Base-by-base conservation (phyloP, 2,888 invertebrate genomes). In the Fragum sueziense region DNA sequence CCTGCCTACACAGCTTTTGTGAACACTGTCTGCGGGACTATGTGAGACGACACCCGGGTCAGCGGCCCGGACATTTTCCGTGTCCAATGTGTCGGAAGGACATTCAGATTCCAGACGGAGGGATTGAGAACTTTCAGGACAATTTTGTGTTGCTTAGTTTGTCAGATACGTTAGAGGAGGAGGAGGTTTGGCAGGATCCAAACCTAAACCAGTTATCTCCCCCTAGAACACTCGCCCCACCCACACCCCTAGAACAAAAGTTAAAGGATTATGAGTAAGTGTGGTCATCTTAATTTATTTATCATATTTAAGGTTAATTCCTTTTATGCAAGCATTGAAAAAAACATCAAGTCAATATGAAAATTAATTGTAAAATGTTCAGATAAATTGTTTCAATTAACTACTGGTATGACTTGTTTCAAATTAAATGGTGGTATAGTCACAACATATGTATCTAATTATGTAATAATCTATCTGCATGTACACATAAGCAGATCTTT, bases 31-130 rank as follows among this genome's bases (percentile, higher is more conserved):
- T 82, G 47, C 85, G 86, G 74, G 91, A 90, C 82, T 91, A 91
- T 87, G 91, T 90, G 65, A 87, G 90, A 37, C 85, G 90, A 20
- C 88, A 89, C 61, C 89, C 91, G 0, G 89, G 90, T 25, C 87
- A 87, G 37, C 82, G 85, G 37, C 88, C 90, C 0, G 90, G 90
- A 20, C 88, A 88, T 79, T 91, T 91, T 77, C 89, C 90, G 3
- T 91, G 91, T 79, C 91, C 91, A 27, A 91, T 91, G 89, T 91
- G 91, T 76, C 87, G 91, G 33, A 90, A 88, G 76, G 89, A 89
- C 76, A 90, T 88, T 27, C 76, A 74, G 37, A 88, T 91, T 59
- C 91, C 91, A 0, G 79, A 75, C 22, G 85, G 86, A n/a, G 91
- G 91, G 17, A 89, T 91, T 11, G 85, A 85, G 34, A 86, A 87